phyloP scores from a whole-genome alignment of 1,140 invertebrate species.

The Meteorus sp. region DNA sequence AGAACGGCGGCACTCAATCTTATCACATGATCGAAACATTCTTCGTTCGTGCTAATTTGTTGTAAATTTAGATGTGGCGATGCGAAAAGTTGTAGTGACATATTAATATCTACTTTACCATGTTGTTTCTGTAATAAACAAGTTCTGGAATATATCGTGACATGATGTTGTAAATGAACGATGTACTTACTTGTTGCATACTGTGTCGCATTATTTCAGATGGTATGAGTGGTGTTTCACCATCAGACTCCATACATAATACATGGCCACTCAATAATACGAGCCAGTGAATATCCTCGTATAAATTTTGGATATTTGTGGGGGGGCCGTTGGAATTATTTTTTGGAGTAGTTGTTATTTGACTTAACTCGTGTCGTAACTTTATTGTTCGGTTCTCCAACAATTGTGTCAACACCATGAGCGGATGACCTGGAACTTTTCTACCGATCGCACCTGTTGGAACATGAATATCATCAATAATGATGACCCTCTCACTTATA shows the following conservation, averaged over 20 bases:
- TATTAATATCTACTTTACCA: constrained; percentile 50
- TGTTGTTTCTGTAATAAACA: constrained; percentile 36
- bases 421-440: constrained; percentile 59
- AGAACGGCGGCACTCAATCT: constrained; percentile 70
- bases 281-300: constrained; percentile 90
- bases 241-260: constrained; percentile 71
- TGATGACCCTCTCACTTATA: too few relatives aligned
- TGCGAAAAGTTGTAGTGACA: constrained; percentile 57
- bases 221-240: constrained; percentile 78
- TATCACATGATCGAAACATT: constrained; percentile 65
- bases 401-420: constrained; percentile 64
- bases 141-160: not conserved
- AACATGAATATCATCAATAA: too few relatives aligned
- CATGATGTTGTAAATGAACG: not conserved
- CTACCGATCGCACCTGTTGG: constrained; percentile 54
- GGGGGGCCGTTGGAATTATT: constrained; percentile 49
- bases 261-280: constrained; percentile 78
- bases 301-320: constrained; percentile 63
- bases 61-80: constrained; percentile 54
- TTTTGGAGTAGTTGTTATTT: constrained; percentile 63
- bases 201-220: constrained; percentile 74
- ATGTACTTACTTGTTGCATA: constrained; percentile 56
- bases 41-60: constrained; percentile 59
- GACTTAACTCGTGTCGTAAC: constrained; percentile 67
- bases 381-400: constrained; percentile 67